Evolutionary conservation across 2,797 vertebrate species (phyloP).

Genomic region (Anas georgica): DNA sequence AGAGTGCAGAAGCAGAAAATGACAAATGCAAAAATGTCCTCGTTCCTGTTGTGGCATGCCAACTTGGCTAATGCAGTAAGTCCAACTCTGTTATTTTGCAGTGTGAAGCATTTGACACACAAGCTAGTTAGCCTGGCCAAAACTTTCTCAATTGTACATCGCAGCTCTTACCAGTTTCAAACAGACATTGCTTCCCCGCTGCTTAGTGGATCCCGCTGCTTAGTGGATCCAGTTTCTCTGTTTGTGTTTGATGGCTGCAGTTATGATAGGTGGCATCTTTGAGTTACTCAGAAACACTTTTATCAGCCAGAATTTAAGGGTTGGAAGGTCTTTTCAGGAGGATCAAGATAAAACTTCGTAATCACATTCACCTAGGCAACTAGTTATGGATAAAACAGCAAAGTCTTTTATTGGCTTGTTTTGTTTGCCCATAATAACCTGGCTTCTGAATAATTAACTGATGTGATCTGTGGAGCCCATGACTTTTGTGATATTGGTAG

Average conservation of each 20-base stretch:
- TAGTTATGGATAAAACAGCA: not conserved
- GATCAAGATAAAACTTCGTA: not conserved
- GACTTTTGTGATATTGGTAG: not conserved
- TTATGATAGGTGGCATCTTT: not conserved
- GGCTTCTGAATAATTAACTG: not conserved
- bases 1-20: slow-evolving; percentile 7
- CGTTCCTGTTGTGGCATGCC: not conserved
- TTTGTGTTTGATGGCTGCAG: not conserved
- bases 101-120: not conserved
- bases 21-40: not conserved
- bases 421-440: not conserved
- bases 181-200: not conserved
- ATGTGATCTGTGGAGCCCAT: not conserved
- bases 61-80: not conserved
- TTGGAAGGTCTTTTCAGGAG: not conserved
- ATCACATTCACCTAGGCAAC: not conserved
- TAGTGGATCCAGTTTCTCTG: not conserved
- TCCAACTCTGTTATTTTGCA: not conserved
- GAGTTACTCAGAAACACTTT: not conserved
- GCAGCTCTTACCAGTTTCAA: not conserved
- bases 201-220: no score
- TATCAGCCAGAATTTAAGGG: not conserved
- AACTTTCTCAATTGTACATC: not conserved
- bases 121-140: not conserved
- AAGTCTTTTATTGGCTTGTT: not conserved